Conservation (phyloP, 2,888 invertebrate species). For the Phengaris arion region DNA sequence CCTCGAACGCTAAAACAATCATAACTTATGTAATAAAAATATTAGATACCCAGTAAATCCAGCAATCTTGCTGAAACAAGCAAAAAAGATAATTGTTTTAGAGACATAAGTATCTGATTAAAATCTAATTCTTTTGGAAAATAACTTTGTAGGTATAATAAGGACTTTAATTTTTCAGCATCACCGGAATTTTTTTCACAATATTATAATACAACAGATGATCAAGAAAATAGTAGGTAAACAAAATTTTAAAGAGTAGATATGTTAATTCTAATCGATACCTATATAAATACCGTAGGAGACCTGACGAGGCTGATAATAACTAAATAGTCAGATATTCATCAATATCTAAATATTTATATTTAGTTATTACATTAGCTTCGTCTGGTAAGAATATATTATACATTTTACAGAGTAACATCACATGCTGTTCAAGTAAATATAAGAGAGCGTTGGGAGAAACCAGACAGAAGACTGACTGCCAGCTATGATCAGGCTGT, state of each 20-base stretch:
- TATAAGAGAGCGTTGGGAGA: slow-evolving; percentile 38
- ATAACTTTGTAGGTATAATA: not conserved
- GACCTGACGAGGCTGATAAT: too few species aligned
- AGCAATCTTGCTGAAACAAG: not conserved
- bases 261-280: not conserved
- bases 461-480: slow-evolving; percentile 35
- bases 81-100: too few species aligned
- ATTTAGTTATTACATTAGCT: too few species aligned
- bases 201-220: not conserved
- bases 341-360: too few species aligned
- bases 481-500: slow-evolving; percentile 44
- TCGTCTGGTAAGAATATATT: not conserved
- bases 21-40: too few species aligned
- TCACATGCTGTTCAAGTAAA: slow-evolving; percentile 61
- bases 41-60: not conserved
- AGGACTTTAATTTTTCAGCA: not conserved
- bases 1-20: too few species aligned
- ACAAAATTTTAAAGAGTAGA: slow-evolving; percentile 5
- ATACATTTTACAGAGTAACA: slow-evolving; percentile 43
- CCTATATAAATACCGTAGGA: not conserved
- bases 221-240: not conserved
- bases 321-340: too few species aligned
- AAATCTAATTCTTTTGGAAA: too few species aligned
- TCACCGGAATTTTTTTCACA: not conserved
- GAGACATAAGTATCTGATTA: too few species aligned